Base-by-base conservation (phyloP, 1,140 invertebrate genomes). In the Pachyrhynchus sulphureomaculatus region DNA sequence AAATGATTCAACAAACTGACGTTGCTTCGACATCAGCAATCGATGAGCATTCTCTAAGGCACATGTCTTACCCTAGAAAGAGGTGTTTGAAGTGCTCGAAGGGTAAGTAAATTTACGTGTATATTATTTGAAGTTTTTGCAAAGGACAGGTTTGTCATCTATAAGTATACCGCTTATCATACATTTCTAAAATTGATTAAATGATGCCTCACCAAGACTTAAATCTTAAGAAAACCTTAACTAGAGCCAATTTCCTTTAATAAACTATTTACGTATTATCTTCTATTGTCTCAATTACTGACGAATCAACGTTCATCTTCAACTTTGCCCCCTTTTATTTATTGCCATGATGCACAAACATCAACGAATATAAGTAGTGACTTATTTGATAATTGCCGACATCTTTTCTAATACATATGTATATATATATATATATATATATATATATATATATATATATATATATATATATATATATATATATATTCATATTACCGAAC, bases 21-120 rank as follows among this genome's bases (percentile, higher is more conserved):
- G 64, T 45, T 49, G 65, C 37, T 37, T 52, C 41, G 42, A 64
- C 39, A 21, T 71, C 45, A 20, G 45, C 44, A 20, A 67, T 75
- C n/a, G 74, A 76, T 41, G 72, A 75, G 33, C 73, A 75, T 58
- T 72, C 73, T n/a, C 56, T 74, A 24, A 61, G 74, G 37, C 74
- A 76, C 57, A 72, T 68, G 36, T 72, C 72, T 2, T 76, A 70
- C 56, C 74, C 73, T 4, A 71, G 76, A 52, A 76, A 76, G 52
- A 64, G 75, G 18, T 78, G 77, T 59, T 68, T 66, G 37, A 70
- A 69, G 20, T 77, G 76, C 62, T 67, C 68, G 24, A 74, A 67
- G 68, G 69, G 74, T 76, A 58, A 72, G 72, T 74, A 18, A 45
- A 24, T 52, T 49, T 42, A 23, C 4, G 34, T 41, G 2, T 18